Conservation (phyloP, 2,797 vertebrate genomes). For the Bradypodion ventrale region DNA sequence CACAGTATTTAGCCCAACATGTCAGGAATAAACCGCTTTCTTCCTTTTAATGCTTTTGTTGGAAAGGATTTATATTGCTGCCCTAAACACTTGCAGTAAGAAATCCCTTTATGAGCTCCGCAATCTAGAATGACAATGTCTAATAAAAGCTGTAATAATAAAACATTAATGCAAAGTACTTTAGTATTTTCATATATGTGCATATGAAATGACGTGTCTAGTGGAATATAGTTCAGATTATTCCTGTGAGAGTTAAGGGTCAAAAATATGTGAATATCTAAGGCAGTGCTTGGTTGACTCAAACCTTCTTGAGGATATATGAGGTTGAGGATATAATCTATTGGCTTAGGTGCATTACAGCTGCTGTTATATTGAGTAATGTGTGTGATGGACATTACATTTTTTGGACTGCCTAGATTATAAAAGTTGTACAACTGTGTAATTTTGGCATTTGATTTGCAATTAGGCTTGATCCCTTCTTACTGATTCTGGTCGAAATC, state of each 20-base stretch:
- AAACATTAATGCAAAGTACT: neutral
- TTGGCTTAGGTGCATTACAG: neutral
- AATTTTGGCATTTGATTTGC: neutral
- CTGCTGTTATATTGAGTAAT: neutral
- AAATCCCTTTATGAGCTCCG: no score
- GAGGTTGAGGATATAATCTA: neutral
- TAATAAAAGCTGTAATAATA: neutral
- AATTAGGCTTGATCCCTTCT: neutral
- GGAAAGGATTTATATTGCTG: neutral
- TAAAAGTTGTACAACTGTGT: neutral
- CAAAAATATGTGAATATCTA: neutral
- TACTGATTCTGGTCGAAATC: slow-evolving; percentile 54
- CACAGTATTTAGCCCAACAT: neutral
- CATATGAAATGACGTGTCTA: neutral
- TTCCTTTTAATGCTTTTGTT: neutral
- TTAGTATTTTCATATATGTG: neutral
- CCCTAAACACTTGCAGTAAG: neutral
- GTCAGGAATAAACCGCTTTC: neutral
- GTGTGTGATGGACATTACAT: neutral
- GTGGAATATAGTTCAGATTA: neutral
- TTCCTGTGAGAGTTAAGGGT: neutral
- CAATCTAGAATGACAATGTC: neutral
- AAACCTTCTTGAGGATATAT: neutral
- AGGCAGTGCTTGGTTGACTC: neutral
- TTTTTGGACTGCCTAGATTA: neutral